phyloP scores from a whole-genome alignment of 2,888 invertebrate genomes.

The Cheilosia grossa region DNA sequence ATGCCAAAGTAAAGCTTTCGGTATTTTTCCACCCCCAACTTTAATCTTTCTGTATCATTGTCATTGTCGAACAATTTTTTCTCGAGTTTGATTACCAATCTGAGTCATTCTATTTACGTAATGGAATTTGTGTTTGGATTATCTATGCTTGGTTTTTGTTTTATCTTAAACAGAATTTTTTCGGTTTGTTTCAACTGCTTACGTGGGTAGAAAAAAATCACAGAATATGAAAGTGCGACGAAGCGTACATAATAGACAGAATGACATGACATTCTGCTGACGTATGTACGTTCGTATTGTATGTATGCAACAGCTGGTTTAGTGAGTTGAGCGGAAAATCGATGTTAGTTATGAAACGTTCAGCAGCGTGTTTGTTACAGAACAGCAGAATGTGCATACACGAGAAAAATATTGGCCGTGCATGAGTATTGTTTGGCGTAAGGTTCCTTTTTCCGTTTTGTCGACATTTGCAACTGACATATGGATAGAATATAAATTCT shows the following conservation, averaged over 20 bases:
- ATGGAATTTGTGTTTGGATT: slow-evolving; percentile 2
- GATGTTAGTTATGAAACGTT: not conserved
- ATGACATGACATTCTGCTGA: slow-evolving; percentile 39
- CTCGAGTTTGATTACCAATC: not conserved
- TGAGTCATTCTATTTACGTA: slow-evolving; percentile 15
- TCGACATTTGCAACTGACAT: no score
- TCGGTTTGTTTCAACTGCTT: slow-evolving; percentile 1
- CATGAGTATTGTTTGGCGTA: no score
- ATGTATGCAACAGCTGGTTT: slow-evolving; percentile 40
- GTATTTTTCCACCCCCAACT: slow-evolving; percentile 9
- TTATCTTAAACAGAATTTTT: no score
- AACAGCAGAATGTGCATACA: no score
- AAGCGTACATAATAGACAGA: slow-evolving; percentile 26
- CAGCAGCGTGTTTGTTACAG: no score
- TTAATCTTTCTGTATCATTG: slow-evolving; percentile 2
- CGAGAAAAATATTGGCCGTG: no score
- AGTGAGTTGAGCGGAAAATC: slow-evolving; percentile 22
- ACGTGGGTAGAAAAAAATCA: slow-evolving; percentile 54
- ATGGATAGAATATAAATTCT: no score
- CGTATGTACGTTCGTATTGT: not conserved
- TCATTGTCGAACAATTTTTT: not conserved
- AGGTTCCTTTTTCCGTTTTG: no score
- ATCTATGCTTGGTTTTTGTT: slow-evolving; percentile 2
- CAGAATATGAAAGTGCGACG: slow-evolving; percentile 23
- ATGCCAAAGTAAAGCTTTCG: slow-evolving; percentile 24